phyloP scores from a whole-genome alignment of 1,140 invertebrate genomes.

The Cydia strobilella region DNA sequence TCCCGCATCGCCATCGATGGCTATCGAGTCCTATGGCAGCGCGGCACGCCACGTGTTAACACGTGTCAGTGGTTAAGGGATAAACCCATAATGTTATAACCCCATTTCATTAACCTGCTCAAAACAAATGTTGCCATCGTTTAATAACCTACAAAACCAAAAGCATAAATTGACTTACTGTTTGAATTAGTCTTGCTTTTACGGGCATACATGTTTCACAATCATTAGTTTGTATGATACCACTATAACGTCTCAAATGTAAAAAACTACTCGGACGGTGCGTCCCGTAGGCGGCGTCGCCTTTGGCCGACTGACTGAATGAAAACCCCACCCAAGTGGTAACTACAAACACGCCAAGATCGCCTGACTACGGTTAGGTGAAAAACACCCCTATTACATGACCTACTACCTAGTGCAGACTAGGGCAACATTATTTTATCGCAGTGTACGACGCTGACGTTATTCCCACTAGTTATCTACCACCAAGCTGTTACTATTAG shows the following conservation, averaged over 20 bases:
- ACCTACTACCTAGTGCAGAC: neutral
- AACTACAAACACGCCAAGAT: conserved; percentile 16
- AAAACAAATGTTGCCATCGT: neutral
- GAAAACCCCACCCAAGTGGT: neutral
- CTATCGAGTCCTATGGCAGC: too few species aligned
- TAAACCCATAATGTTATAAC: neutral
- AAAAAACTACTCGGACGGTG: neutral
- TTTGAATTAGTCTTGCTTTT: conserved; percentile 53
- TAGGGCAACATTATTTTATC: neutral
- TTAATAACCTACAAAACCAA: neutral
- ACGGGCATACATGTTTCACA: conserved; percentile 31
- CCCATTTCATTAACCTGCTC: neutral
- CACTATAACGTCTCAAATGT: neutral
- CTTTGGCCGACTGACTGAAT: conserved; percentile 7
- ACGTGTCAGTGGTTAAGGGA: neutral
- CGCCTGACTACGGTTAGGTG: conserved; percentile 8
- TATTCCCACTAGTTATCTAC: neutral
- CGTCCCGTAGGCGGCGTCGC: neutral
- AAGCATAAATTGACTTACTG: conserved; percentile 43
- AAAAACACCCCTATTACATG: conserved; percentile 11
- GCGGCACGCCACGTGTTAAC: too few species aligned
- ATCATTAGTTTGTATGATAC: neutral
- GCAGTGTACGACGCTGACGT: neutral
- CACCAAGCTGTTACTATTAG: neutral
- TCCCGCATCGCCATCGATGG: too few species aligned